Conservation (phyloP, 2,113 vertebrate genomes). For the Psilopogon haemacephalus region DNA sequence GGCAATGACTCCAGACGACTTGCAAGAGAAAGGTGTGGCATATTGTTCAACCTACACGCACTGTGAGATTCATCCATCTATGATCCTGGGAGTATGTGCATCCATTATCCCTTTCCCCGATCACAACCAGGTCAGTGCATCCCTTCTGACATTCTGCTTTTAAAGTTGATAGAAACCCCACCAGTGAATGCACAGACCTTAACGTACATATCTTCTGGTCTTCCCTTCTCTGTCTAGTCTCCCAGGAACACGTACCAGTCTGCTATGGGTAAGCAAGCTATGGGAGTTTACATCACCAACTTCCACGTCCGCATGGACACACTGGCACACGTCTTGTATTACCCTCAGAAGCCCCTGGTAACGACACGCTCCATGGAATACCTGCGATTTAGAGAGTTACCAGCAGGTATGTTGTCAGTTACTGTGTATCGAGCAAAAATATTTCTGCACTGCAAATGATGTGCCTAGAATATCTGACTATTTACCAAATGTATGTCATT, state of each 20-base stretch:
- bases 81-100: constrained; percentile 98
- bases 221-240: constrained; percentile 77
- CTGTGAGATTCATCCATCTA: constrained; percentile 98
- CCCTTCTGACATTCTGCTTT: background rate
- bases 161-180: background rate
- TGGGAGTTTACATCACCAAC: constrained; percentile 99
- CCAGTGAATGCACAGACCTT: background rate
- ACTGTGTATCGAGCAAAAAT: background rate
- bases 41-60: constrained; percentile 98
- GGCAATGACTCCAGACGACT: constrained; percentile 97
- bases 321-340: constrained; percentile 94
- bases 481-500: background rate
- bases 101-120: constrained; percentile 99
- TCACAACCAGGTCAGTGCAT: constrained; percentile 92
- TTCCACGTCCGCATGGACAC: constrained; percentile 99
- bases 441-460: background rate
- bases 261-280: constrained; percentile 99
- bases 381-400: constrained; percentile 93
- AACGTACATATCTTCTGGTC: background rate
- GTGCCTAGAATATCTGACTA: background rate
- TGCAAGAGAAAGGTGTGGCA: constrained; percentile 97
- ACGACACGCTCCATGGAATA: constrained; percentile 98
- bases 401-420: constrained; percentile 81
- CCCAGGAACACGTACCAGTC: constrained; percentile 99
- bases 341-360: constrained; percentile 96